Base-by-base conservation (phyloP, 2,113 vertebrate genomes). In the Ahaetulla prasina region DNA sequence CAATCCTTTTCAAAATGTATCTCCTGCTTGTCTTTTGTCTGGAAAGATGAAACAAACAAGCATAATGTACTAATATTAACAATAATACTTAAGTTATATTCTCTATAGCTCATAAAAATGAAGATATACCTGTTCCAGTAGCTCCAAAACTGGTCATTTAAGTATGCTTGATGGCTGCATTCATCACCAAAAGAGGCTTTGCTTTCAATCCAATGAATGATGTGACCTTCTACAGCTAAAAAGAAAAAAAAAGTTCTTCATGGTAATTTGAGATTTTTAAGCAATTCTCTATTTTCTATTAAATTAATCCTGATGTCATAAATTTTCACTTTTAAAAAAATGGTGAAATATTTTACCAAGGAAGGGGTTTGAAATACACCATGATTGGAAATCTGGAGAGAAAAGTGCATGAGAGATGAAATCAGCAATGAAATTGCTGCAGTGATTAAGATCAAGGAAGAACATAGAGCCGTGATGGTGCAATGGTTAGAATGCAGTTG, bases 151-250 rank as follows among this genome's bases (percentile, higher is more conserved):
- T 99, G 99, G 95, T 99, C 99, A 74, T 99, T 98, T 94, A 99
- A 98, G 95, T 99, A 99, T 50, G 98, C 98, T 86, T 98, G 98
- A 96, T 99, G 99, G 96, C 99, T 99, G 96, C 98, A 98, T 96
- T 99, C 98, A 95, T 99, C 99, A 95, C 99, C 99, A 20, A 99
- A 99, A 30, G 99, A 99, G 57, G 99, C 99, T 97, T 99, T 99
- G 97, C 99, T 99, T 97, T 99, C 99, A 94, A 99, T 99, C 99
- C 99, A 99, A 97, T 99, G 99, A 94, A 99, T 98, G 63, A 99
- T 97, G 95, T 99, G 99, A 88, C 99, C 99, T 96, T 99, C 99
- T 85, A 99, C 98, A 95, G 99, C 99, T 99, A 96, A 92, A 9
- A 94, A 80, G 20, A 39, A 80, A 43, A 80, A 94, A 93, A 60